Base-by-base conservation (phyloP, 1,140 invertebrate species). In the Drosophila repletoides region DNA sequence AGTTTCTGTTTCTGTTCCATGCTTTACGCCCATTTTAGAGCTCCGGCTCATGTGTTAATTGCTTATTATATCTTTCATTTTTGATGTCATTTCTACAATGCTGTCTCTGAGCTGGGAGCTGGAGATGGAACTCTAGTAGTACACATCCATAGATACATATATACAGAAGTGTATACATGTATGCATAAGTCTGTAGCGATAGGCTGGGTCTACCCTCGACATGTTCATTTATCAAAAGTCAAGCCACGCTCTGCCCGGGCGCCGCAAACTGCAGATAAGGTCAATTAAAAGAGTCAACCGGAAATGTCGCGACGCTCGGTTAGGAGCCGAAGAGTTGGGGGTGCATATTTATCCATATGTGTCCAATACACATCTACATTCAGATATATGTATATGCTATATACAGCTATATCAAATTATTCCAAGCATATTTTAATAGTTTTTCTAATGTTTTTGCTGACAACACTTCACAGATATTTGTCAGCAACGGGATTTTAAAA, bases 271-370 rank as follows among this genome's bases (percentile, higher is more conserved):
- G 73, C 59, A 87, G 83, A 87, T 87, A 87, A 88, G 83, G 83
- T 87, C 83, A 87, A 87, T 87, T 87, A 87, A 87, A 88, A 88
- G 77, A 87, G 83, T 71, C 83, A 88, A 87, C 83, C 83, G 83
- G 83, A 87, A 87, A 87, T 88, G 83, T 88, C 74, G 83, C 73
- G 83, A 87, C 83, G 83, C 58, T 81, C 61, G 52, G 26, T 56
- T 67, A 56, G 59, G 51, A 64, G 72, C 48, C 31, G 38, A 46
- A 36, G 9, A 51, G 51, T 59, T 12, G 17, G 52, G 33, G 31
- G 41, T 49, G 24, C 34, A 55, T n/a, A n/a, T n/a, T n/a, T n/a
- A n/a, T n/a, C n/a, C 60, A 53, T 38, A 40, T 56, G 43, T 64
- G 19, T 26, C 2, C 5, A 21, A 36, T 21, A 10, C 19, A 48